Evolutionary conservation across 2,113 vertebrate genomes (phyloP), one percentile per base, ranked within the genome.

Genomic region (Anguilla japonica): DNA sequence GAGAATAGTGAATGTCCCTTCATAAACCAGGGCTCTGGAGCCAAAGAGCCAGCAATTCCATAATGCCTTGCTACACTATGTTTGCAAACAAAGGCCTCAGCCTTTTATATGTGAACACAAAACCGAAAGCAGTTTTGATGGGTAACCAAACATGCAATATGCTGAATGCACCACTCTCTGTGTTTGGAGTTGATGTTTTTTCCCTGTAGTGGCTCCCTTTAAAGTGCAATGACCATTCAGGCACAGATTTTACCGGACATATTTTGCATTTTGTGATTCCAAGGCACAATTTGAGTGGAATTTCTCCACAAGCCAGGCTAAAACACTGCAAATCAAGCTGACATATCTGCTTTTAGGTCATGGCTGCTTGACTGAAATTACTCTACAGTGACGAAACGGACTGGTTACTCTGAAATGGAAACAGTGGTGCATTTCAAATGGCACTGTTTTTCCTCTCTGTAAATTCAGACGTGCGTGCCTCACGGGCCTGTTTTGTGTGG

Each of bases 401-500:
- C 1, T 26, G 60, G 26, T 67, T 26, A 67, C 60, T 22, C 22
- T 26, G 22, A 26, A 67, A 60, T 60, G 57, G 57, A 20, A 20
- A 67, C 60, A 8, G 60, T 26, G 60, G 22, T 20, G 60, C 60
- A 26, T 26, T 67, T 53, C 50, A 53, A 53, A 53, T 14, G 50
- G 50, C 50, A 53, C 8, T 14, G 50, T 53, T 53, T 53, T 53
- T 53, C 50, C 50, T 53, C 13, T 53, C 50, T 53, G 11, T 14
- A 53, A 53, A 53, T 53, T 53, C 50, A 46, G 43, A 46, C 2
- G 8, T 46, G 43, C 43, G 43, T 46, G n/a, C 34, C 75, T 39
- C 75, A 26, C 75, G 1, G 18, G 34, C 26, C 26, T 89, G 46
- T 84, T 86, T 88, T 75, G 83, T 81, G 85, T 86, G 85, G 81